Conservation (phyloP, 2,113 vertebrate genomes). For the Poeciliopsis turrubarensis region DNA sequence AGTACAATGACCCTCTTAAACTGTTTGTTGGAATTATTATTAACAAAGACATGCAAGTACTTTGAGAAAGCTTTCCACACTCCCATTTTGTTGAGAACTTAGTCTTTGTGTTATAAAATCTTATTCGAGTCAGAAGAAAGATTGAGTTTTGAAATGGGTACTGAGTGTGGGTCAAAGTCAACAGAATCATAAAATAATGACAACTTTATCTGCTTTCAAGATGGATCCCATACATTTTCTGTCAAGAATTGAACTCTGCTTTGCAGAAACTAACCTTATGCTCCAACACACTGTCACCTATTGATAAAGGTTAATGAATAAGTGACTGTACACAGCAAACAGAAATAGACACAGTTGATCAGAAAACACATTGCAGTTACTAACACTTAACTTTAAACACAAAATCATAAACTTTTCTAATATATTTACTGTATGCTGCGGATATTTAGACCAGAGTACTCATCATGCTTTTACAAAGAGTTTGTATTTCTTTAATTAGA, state of each 20-base stretch:
- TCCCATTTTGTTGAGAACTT: too few species aligned
- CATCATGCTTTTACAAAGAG: background rate
- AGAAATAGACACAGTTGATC: background rate
- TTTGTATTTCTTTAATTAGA: background rate
- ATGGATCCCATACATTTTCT: background rate
- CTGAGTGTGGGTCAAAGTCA: too few species aligned
- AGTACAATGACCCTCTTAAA: too few species aligned
- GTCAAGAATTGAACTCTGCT: background rate
- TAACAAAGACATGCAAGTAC: too few species aligned
- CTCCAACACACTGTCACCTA: background rate
- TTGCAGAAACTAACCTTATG: background rate
- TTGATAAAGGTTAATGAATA: background rate
- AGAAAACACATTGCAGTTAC: background rate
- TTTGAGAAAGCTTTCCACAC: too few species aligned
- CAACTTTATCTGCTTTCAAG: background rate
- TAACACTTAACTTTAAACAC: background rate
- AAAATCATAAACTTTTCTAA: background rate
- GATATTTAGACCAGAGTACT: background rate
- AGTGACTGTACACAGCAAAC: background rate
- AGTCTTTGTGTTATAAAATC: too few species aligned
- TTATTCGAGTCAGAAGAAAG: too few species aligned
- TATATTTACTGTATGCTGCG: background rate
- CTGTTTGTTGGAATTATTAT: too few species aligned
- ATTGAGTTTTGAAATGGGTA: too few species aligned
- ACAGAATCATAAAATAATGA: background rate